A percentile compares a stretch with the other conserved stretches of the same genome.
Conservation (phyloP, 2,888 invertebrate species). For the Eudasyphora cyanicolor region DNA sequence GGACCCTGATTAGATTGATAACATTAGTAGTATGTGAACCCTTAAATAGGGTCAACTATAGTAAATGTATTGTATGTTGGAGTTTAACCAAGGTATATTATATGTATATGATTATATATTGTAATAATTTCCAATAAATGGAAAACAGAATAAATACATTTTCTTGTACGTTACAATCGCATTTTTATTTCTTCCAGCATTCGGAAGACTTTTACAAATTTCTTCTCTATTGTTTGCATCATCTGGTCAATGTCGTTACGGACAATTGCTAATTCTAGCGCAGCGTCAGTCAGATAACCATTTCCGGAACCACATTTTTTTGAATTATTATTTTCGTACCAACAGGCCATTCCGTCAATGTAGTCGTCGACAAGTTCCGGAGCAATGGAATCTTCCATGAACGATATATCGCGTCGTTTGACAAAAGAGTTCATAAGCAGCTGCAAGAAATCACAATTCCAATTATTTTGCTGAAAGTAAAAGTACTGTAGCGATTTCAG, state of each 20-base stretch:
- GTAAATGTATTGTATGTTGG: no score
- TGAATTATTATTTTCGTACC: conserved; percentile 75
- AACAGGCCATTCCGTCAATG: conserved; percentile 77
- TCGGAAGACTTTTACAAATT: conserved; percentile 76
- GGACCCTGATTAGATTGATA: no score
- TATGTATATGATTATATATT: neutral
- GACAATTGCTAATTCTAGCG: conserved; percentile 76
- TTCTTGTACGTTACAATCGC: conserved; percentile 72
- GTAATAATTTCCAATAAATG: conserved; percentile 10
- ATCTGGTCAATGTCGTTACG: conserved; percentile 77
- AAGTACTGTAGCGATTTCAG: conserved; percentile 77
- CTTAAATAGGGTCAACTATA: no score
- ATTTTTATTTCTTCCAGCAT: conserved; percentile 77
- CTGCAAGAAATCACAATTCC: conserved; percentile 78
- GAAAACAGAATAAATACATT: neutral
- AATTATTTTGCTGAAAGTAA: conserved; percentile 78
- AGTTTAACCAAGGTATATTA: no score
- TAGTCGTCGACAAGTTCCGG: conserved; percentile 78
- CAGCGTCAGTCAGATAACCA: conserved; percentile 70
- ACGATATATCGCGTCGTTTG: conserved; percentile 75
- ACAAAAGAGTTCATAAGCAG: conserved; percentile 77
- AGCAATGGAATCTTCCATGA: conserved; percentile 75
- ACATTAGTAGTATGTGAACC: no score
- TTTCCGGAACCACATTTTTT: conserved; percentile 71
- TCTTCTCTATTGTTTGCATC: conserved; percentile 75